Evolutionary conservation across 2,888 invertebrate species (phyloP), one percentile per base, ranked within the genome.

Genomic region (Limenitis camilla): DNA sequence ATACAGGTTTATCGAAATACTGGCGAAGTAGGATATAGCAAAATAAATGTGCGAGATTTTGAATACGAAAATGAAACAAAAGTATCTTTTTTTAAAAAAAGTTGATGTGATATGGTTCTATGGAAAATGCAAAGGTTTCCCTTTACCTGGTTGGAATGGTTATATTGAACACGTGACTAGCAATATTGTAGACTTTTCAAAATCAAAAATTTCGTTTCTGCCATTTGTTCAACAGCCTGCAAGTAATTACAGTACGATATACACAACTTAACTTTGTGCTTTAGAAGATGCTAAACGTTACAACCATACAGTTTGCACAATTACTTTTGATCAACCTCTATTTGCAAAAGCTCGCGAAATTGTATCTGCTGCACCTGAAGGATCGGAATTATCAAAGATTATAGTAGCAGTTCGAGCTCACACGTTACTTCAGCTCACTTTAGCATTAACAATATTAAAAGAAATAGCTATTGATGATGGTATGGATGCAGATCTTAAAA

Each of bases 301-400:
- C 40, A 11, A 51, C 43, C 62, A 63, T 29, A 58, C 62, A 42
- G 45, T 45, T 5, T 61, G 62, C 49, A 54, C 69, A 29, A 59
- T 70, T 29, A 73, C 70, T 28, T 72, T 71, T 58, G 70, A 72
- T 54, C 73, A 71, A 36, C 73, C 71, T 10, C 61, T 70, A 41
- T 70, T 4, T 52, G 41, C 36, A 2, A 76, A 73, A 61, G 72
- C 70, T 19, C 55, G 63, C 8, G 69, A 72, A 48, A 70, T 74
- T 28, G 61, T 67, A 2, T 46, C 59, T 42, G 53, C 58, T 6
- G 8, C 60, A 45, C 29, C 5, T 43, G 9, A 29, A 6, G 19
- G 33, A 6, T 36, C 48, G 32, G 35, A 48, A n/a, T 2, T 41
- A 40, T 48, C 48, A 6, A 48, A 48, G 5, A 42, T 51, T 33